These are phyloP conservation scores for Bos indicus DNA, from an alignment of 2,113 vertebrate species.

Conservation along the genomic window DNA sequence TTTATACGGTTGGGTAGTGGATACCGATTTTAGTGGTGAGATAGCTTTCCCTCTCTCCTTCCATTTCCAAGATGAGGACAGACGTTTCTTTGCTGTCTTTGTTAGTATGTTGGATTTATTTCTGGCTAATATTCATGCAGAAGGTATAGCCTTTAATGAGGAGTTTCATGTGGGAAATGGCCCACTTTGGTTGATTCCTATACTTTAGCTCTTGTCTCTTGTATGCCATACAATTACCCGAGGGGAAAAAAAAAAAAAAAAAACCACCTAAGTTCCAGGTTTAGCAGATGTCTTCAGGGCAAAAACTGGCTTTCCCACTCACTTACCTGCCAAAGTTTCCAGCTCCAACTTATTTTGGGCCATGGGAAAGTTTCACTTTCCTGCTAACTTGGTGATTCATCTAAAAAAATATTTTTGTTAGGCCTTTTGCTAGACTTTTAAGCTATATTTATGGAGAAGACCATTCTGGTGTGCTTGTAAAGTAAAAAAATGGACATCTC, in stretches of 20 bases:
- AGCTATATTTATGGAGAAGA: neutral
- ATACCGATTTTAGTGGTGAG: neutral
- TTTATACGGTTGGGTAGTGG: neutral
- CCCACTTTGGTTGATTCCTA: neutral
- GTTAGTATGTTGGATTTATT: neutral
- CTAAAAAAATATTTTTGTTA: constrained; percentile 30
- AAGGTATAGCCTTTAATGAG: neutral
- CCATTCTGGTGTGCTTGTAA: neutral
- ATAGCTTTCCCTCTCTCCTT: neutral
- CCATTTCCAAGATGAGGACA: neutral
- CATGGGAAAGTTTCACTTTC: constrained; percentile 24
- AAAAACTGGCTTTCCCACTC: neutral
- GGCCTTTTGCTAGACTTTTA: neutral
- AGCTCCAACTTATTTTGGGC: neutral
- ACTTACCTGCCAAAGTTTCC: neutral
- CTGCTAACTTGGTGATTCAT: constrained; percentile 39
- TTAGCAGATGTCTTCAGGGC: neutral
- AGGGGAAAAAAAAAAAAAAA: neutral
- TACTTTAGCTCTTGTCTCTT: accelerated
- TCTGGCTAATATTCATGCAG: neutral
- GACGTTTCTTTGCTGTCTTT: neutral
- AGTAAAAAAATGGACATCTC: neutral
- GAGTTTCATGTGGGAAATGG: neutral
- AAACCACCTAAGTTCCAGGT: neutral
- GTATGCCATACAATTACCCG: too few species aligned